A percentile compares a stretch with the other conserved stretches of the same genome.
These are phyloP conservation scores for Lasius platythorax DNA, from an alignment of 2,888 invertebrate genomes.

Conservation along the genomic window DNA sequence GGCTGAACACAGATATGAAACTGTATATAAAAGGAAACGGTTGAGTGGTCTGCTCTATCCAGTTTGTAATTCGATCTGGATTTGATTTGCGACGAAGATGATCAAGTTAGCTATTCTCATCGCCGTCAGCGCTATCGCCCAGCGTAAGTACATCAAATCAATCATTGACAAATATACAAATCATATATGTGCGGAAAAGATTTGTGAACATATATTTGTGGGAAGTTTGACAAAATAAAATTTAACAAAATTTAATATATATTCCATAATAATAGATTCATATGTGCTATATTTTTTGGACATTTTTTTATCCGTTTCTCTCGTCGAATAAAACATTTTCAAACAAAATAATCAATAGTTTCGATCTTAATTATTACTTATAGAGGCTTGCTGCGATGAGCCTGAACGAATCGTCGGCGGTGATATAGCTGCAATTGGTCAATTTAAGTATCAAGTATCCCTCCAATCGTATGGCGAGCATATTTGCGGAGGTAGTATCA, in stretches of 20 bases:
- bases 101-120: constrained; percentile 37
- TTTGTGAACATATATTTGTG: background rate
- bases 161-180: background rate
- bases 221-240: background rate
- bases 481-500: constrained; percentile 37
- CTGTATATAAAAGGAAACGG: constrained; percentile 8
- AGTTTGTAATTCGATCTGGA: constrained; percentile 13
- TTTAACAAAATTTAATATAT: background rate
- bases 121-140: background rate
- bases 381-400: constrained; percentile 37
- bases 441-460: constrained; percentile 42
- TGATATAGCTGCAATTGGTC: background rate
- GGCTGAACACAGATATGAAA: background rate
- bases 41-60: background rate
- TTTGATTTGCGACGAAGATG: background rate
- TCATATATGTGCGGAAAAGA: background rate
- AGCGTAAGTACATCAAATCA: constrained; percentile 15
- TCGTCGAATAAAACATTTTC: background rate
- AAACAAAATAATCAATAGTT: background rate
- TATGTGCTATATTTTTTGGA: background rate
- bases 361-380: background rate
- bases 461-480: constrained; percentile 11
- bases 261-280: background rate
- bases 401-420: constrained; percentile 41
- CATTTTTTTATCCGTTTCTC: background rate